phyloP scores from a whole-genome alignment of 2,888 invertebrate genomes.

The Oscheius sp. region DNA sequence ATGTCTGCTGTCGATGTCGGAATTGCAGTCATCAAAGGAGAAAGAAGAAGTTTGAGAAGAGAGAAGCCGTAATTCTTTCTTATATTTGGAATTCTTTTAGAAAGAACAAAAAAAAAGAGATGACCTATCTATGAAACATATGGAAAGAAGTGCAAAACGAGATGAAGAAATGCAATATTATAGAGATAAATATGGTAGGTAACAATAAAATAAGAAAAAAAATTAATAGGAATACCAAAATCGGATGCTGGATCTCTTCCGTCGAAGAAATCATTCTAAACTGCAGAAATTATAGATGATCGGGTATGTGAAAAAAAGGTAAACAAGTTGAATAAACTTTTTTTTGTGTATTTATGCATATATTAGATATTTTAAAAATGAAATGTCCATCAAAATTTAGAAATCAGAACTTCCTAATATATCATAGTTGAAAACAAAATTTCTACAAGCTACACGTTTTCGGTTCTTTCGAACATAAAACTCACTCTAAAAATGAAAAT shows the following conservation, averaged over 20 bases:
- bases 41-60: slow-evolving; percentile 39
- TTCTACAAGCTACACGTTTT: no score
- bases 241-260: not conserved
- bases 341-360: no score
- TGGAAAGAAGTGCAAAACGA: slow-evolving; percentile 4
- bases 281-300: no score
- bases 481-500: no score
- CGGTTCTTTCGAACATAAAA: no score
- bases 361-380: no score
- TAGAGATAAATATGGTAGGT: slow-evolving; percentile 10
- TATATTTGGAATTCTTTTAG: not conserved
- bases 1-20: slow-evolving; percentile 44
- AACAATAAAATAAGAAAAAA: not conserved
- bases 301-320: no score
- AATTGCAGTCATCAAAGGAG: slow-evolving; percentile 39
- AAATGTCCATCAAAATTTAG: no score
- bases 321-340: no score
- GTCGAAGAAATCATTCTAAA: not conserved
- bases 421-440: no score
- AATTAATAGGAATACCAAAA: not conserved
- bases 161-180: slow-evolving; percentile 21
- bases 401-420: no score
- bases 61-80: slow-evolving; percentile 28
- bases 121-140: slow-evolving; percentile 10
- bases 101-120: slow-evolving; percentile 20